Evolutionary conservation across 2,888 invertebrate genomes (phyloP).

Genomic region (Drosophila yooni): DNA sequence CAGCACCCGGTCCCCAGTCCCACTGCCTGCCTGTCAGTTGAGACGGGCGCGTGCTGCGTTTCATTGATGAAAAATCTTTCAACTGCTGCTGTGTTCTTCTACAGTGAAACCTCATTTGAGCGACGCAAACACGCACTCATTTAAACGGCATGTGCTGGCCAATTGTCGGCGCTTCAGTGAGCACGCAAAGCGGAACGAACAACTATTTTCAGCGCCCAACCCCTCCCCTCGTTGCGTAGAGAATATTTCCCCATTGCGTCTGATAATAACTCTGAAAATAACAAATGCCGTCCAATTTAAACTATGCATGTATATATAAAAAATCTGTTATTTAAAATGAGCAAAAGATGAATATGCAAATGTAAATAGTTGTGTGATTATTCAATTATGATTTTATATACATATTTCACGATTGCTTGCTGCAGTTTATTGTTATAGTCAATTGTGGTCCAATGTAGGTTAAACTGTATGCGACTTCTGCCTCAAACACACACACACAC

Average conservation of each 20-base stretch:
- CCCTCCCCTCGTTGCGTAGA: neutral
- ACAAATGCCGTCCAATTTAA: neutral
- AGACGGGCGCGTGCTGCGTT: conserved; percentile 67
- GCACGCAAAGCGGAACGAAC: conserved; percentile 57
- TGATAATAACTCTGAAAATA: conserved; percentile 11
- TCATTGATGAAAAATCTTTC: conserved; percentile 72
- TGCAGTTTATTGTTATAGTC: neutral
- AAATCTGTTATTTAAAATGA: neutral
- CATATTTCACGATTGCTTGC: neutral
- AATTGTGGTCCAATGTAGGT: conserved; percentile 16
- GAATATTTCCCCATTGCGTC: conserved; percentile 5
- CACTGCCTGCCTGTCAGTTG: conserved; percentile 29
- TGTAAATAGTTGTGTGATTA: neutral
- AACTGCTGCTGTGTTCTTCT: conserved; percentile 42
- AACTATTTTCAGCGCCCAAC: neutral
- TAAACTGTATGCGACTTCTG: conserved; percentile 11
- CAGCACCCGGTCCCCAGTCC: conserved; percentile 24
- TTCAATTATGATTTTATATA: conserved; percentile 1
- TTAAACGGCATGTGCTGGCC: conserved; percentile 39
- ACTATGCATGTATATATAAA: neutral
- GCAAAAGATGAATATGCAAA: neutral
- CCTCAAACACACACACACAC: too few species aligned
- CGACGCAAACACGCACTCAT: conserved; percentile 34
- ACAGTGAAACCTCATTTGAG: conserved; percentile 63
- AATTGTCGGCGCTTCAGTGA: conserved; percentile 57